These are phyloP conservation scores for Stenoptilia bipunctidactyla DNA, from an alignment of 2,888 invertebrate species.

Conservation along the genomic window DNA sequence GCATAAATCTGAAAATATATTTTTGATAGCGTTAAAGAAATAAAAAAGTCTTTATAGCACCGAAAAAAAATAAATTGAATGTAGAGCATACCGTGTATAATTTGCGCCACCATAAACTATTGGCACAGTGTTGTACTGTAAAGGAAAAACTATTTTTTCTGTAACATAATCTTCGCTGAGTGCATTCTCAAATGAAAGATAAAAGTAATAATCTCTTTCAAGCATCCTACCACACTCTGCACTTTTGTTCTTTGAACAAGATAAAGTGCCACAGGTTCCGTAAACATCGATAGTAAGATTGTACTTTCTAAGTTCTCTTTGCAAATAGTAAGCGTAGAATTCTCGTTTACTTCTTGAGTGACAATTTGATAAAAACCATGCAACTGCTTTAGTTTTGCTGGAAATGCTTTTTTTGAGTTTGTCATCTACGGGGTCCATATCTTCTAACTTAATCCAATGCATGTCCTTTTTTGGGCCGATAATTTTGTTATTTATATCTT, in stretches of 20 bases:
- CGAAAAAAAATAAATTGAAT: no score
- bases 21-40: no score
- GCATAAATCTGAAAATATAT: slow-evolving; percentile 32
- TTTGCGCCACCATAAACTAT: no score
- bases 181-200: no score
- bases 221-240: no score
- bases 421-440: slow-evolving; percentile 28
- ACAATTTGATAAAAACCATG: slow-evolving; percentile 35
- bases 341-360: slow-evolving; percentile 21
- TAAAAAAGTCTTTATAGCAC: no score
- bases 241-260: no score
- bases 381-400: slow-evolving; percentile 27
- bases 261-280: slow-evolving; percentile 33
- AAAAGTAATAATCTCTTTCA: slow-evolving; percentile 41
- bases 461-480: slow-evolving; percentile 31
- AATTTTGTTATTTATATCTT: slow-evolving; percentile 21
- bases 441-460: slow-evolving; percentile 30
- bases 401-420: slow-evolving; percentile 19
- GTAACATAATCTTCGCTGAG: no score
- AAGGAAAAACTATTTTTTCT: no score
- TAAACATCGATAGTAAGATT: slow-evolving; percentile 28
- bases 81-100: no score
- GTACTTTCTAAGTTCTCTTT: slow-evolving; percentile 19
- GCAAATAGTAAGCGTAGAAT: slow-evolving; percentile 16
- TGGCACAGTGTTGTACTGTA: no score